Conservation (phyloP, 1,140 invertebrate genomes). For the Rhopalosiphum padi region DNA sequence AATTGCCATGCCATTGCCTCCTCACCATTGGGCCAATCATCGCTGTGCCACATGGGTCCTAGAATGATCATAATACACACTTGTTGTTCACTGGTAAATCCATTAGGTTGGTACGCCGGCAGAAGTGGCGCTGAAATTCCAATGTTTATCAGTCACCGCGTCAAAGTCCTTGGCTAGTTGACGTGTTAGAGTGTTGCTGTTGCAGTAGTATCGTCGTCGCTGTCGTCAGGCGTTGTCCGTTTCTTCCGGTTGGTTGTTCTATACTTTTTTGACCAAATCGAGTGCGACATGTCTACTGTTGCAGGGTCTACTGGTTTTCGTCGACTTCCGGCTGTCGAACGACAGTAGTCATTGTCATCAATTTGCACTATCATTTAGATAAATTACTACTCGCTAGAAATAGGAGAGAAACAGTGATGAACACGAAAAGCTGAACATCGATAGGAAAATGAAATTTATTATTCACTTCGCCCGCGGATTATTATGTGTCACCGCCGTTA, state of each 20-base stretch:
- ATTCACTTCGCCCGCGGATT: neutral
- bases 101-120: constrained; percentile 38
- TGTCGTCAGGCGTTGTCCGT: neutral
- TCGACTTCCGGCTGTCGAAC: neutral
- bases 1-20: neutral
- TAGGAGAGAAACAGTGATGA: neutral
- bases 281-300: neutral
- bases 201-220: neutral
- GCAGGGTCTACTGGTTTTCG: neutral
- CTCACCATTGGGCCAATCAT: neutral
- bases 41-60: neutral
- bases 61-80: neutral
- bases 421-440: neutral
- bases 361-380: neutral
- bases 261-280: neutral
- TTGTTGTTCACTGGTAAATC: neutral
- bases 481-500: neutral
- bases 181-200: neutral
- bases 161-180: constrained; percentile 32
- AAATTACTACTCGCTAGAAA: neutral
- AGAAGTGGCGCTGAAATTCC: constrained; percentile 38
- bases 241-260: neutral
- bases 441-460: neutral
- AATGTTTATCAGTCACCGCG: constrained; percentile 44
- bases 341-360: neutral